A percentile compares a stretch with the other conserved stretches of the same genome.
Evolutionary conservation across 2,113 vertebrate species (phyloP).

Genomic region (Elachura formosa): DNA sequence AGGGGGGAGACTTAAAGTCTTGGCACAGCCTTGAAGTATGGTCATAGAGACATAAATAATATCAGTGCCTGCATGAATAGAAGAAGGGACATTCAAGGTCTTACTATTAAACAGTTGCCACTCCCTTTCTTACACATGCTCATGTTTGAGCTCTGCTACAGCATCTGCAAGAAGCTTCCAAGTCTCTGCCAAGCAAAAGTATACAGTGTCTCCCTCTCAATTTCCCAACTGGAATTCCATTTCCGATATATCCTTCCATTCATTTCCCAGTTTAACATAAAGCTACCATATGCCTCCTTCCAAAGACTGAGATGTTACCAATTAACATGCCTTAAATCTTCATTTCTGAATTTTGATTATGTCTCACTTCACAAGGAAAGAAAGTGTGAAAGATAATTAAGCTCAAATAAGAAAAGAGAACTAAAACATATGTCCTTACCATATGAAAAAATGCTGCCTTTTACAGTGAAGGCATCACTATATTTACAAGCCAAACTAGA

Average conservation of each 20-base stretch:
- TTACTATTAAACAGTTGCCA: neutral
- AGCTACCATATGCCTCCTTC: neutral
- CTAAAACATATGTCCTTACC: neutral
- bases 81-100: slow-evolving; percentile 26
- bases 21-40: slow-evolving; percentile 56
- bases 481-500: neutral
- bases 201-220: neutral
- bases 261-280: neutral
- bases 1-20: slow-evolving; percentile 8
- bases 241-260: neutral
- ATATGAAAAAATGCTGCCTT: neutral
- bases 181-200: neutral
- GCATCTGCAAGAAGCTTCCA: neutral
- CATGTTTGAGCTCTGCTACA: neutral
- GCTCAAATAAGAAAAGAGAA: neutral
- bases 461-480: neutral
- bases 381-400: neutral
- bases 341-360: neutral
- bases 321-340: neutral
- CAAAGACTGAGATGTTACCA: neutral
- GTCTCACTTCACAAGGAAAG: neutral
- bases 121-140: slow-evolving; percentile 11
- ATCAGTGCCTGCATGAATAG: slow-evolving; percentile 13
- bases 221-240: neutral
- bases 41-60: slow-evolving; percentile 48